phyloP scores from a whole-genome alignment of 2,113 vertebrate genomes.

The Urocynchramus pylzowi region DNA sequence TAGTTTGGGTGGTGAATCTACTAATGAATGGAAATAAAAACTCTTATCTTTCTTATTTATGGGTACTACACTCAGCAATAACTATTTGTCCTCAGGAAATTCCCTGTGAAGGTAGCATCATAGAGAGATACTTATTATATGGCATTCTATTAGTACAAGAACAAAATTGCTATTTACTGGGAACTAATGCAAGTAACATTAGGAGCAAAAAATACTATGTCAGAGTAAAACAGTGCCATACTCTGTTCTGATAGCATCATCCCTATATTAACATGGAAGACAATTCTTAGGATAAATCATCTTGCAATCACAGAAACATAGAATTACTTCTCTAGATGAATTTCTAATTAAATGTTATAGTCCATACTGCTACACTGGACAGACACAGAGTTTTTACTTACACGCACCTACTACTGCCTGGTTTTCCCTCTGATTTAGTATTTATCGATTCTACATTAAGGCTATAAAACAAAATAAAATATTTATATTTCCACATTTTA shows the following conservation, averaged over 20 bases:
- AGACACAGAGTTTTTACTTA: neutral
- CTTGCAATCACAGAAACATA: neutral
- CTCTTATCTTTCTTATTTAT: neutral
- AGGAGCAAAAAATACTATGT: neutral
- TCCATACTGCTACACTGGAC: neutral
- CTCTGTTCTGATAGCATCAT: neutral
- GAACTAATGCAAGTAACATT: neutral
- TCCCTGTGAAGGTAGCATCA: neutral
- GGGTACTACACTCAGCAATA: neutral
- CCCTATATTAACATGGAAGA: neutral
- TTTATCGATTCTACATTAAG: neutral
- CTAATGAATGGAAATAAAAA: neutral
- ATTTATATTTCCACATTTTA: neutral
- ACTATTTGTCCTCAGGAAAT: neutral
- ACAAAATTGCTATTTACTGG: neutral
- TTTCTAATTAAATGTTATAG: neutral
- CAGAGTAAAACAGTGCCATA: neutral
- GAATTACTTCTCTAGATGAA: neutral
- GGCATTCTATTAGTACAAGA: neutral
- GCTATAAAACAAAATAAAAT: neutral
- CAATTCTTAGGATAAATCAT: neutral
- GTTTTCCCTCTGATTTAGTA: neutral
- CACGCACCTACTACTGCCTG: neutral
- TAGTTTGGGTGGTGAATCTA: neutral
- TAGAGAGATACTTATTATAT: neutral